Percentiles rank a stretch among this genome's conserved stretches.
These are phyloP conservation scores for Synergus itoensis DNA, from an alignment of 2,888 invertebrate species.

Conservation along the genomic window DNA sequence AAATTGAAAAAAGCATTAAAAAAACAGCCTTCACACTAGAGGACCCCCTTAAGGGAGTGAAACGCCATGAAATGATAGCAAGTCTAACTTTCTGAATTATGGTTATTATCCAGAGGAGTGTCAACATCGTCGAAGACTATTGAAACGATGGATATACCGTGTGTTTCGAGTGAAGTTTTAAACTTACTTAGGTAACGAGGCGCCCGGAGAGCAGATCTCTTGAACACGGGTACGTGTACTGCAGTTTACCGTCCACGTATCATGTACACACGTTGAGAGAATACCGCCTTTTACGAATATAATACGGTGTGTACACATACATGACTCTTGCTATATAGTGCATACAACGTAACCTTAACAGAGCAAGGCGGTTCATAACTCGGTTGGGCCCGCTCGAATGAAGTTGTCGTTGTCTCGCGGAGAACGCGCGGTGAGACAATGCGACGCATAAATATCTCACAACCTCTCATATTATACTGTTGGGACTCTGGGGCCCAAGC, in stretches of 20 bases:
- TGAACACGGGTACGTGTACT: slow-evolving; percentile 52
- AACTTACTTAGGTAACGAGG: slow-evolving; percentile 55
- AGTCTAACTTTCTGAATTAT: background rate
- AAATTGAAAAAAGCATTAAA: no score
- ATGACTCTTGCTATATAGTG: slow-evolving; percentile 13
- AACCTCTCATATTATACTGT: slow-evolving; percentile 70
- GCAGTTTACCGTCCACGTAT: slow-evolving; percentile 48
- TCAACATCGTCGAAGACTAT: slow-evolving; percentile 39
- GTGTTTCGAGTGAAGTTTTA: slow-evolving; percentile 53
- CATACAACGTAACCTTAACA: slow-evolving; percentile 42
- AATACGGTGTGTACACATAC: slow-evolving; percentile 46
- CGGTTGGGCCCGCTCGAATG: slow-evolving; percentile 69
- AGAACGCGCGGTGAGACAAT: slow-evolving; percentile 71
- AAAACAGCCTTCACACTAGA: no score
- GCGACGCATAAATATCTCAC: slow-evolving; percentile 77
- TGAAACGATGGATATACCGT: slow-evolving; percentile 48
- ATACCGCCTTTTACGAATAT: slow-evolving; percentile 51
- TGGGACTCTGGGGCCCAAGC: slow-evolving; percentile 43
- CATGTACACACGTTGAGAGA: slow-evolving; percentile 46
- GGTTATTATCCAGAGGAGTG: background rate
- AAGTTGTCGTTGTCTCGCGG: slow-evolving; percentile 75
- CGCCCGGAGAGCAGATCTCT: slow-evolving; percentile 56
- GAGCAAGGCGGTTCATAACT: slow-evolving; percentile 71
- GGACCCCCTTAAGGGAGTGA: background rate
- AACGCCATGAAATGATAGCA: background rate